phyloP scores from a whole-genome alignment of 2,113 vertebrate genomes.

The Pseudorasbora parva region DNA sequence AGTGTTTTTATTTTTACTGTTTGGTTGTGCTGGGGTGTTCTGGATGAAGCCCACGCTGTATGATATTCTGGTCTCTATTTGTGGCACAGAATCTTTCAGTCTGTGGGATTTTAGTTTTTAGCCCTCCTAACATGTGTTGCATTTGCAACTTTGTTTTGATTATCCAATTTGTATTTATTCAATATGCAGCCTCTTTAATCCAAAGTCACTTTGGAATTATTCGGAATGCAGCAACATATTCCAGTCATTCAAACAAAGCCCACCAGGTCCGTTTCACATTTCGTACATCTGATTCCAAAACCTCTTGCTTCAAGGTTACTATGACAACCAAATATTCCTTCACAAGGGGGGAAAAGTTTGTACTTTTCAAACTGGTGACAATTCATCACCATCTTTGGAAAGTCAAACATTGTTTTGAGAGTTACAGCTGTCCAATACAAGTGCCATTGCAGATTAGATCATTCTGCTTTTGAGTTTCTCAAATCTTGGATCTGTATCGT shows the following conservation, averaged over 20 bases:
- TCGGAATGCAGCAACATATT: not conserved
- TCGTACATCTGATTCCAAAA: not conserved
- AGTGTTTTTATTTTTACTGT: not conserved
- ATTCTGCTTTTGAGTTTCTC: not conserved
- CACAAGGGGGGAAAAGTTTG: not conserved
- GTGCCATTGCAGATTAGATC: not conserved
- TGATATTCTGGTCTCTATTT: not conserved
- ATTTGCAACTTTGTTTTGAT: not conserved
- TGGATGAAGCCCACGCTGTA: not conserved
- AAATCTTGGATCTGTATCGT: not conserved
- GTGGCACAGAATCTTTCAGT: too few species aligned
- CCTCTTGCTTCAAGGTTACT: not conserved
- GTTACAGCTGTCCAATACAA: not conserved
- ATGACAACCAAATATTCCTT: conserved; percentile 33
- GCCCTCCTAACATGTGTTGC: too few species aligned
- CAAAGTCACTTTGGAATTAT: not conserved
- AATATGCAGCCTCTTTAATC: not conserved
- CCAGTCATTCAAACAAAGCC: not conserved
- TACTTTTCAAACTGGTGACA: not conserved
- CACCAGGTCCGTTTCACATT: not conserved
- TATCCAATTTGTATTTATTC: not conserved
- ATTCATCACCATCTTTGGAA: conserved; percentile 14
- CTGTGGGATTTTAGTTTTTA: too few species aligned
- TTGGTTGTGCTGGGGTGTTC: too few species aligned
- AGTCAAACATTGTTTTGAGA: conserved; percentile 22